Percentiles rank a stretch among this genome's conserved stretches.
phyloP scores from a whole-genome alignment of 2,797 vertebrate species.

The Hemitrygon akajei region DNA sequence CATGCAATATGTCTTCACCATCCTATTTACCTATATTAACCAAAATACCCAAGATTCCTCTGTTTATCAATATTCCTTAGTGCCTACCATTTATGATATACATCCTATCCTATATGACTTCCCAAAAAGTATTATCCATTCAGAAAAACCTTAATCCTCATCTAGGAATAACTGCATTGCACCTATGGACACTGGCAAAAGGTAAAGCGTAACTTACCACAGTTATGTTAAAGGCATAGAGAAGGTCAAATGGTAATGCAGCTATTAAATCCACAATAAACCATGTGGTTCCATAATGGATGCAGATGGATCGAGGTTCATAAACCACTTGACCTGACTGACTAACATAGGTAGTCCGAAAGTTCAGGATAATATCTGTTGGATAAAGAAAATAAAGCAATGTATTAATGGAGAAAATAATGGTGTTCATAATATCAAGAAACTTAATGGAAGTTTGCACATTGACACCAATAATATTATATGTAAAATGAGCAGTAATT shows the following conservation, averaged over 20 bases:
- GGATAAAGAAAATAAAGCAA: slow-evolving; percentile 38
- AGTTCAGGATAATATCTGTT: slow-evolving; percentile 92
- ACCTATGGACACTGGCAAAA: neutral
- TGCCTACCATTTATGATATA: too few relatives aligned
- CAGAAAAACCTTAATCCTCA: neutral
- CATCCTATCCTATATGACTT: too few relatives aligned
- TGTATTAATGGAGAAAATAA: neutral
- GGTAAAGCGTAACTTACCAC: slow-evolving; percentile 68
- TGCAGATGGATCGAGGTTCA: slow-evolving; percentile 78
- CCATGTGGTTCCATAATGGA: slow-evolving; percentile 91
- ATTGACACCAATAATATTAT: neutral
- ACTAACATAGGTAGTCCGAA: slow-evolving; percentile 88
- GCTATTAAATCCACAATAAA: slow-evolving; percentile 90
- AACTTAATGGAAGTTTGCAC: neutral
- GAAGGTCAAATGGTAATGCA: slow-evolving; percentile 88
- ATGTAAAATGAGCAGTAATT: neutral
- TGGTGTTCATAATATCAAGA: neutral
- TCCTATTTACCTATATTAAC: too few relatives aligned
- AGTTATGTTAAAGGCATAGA: slow-evolving; percentile 87
- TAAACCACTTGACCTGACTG: slow-evolving; percentile 90
- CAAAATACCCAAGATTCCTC: too few relatives aligned
- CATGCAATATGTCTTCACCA: too few relatives aligned
- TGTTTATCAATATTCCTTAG: too few relatives aligned
- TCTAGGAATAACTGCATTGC: neutral
- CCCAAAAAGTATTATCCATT: neutral